Evolutionary conservation across 64 coral and sea anemone species (phyloP).

Genomic region (Exaiptasia diaphana): DNA sequence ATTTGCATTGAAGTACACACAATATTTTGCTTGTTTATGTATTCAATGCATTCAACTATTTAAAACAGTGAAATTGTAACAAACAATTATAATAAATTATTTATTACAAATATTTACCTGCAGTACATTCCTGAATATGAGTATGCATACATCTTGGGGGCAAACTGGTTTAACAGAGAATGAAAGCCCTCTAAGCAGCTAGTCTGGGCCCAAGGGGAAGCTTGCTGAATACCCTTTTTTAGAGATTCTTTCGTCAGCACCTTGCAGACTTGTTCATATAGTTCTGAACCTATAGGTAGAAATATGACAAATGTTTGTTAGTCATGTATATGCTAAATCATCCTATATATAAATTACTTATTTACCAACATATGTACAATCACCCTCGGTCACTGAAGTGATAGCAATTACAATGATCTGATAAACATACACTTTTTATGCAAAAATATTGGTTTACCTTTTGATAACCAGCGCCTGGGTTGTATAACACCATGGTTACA

Average conservation of each 20-base stretch:
- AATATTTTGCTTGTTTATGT: constrained; percentile 26
- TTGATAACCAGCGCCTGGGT: constrained; percentile 2
- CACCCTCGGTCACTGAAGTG: too few species aligned
- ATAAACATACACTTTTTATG: too few species aligned
- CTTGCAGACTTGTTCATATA: constrained; percentile 32
- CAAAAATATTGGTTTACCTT: too few species aligned
- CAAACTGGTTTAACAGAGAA: constrained; percentile 43
- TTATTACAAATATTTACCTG: constrained; percentile 2
- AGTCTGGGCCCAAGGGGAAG: constrained; percentile 35
- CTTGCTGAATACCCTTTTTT: constrained; percentile 15
- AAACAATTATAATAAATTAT: background rate
- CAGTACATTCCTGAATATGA: constrained; percentile 44
- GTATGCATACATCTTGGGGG: constrained; percentile 38
- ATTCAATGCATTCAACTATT: background rate
- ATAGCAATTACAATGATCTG: too few species aligned
- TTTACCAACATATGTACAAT: too few species aligned
- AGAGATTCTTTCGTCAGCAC: background rate
- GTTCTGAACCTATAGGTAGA: constrained; percentile 16
- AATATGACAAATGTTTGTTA: too few species aligned
- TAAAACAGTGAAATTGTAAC: background rate
- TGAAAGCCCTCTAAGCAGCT: constrained; percentile 25
- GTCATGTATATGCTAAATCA: too few species aligned
- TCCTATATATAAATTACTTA: too few species aligned
- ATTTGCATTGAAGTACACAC: constrained; percentile 57
- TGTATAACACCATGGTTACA: background rate